Evolutionary conservation across 2,113 vertebrate genomes (phyloP).

Genomic region (Terrapene triunguis): DNA sequence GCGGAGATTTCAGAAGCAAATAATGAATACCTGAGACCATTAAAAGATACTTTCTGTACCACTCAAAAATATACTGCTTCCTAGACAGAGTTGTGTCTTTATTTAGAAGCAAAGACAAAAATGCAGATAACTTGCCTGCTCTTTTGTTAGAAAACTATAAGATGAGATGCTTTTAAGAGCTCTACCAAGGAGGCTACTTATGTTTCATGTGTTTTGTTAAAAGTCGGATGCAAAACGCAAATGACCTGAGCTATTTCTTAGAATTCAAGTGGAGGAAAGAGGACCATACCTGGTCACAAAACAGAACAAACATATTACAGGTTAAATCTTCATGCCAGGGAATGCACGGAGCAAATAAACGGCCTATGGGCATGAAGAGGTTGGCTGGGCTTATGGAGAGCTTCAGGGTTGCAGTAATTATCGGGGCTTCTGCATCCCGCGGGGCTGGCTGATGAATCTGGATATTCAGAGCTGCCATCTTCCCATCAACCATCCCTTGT

Average conservation of each 20-base stretch:
- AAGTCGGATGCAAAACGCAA: neutral
- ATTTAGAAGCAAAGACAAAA: slow-evolving; percentile 1
- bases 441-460: neutral
- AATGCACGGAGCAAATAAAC: neutral
- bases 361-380: neutral
- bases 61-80: neutral
- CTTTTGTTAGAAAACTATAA: neutral
- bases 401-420: fast-evolving
- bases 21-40: slow-evolving; percentile 1
- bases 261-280: neutral
- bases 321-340: neutral
- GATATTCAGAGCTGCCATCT: neutral
- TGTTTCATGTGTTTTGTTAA: neutral
- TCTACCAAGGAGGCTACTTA: neutral
- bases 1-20: neutral
- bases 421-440: neutral
- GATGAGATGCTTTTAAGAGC: neutral
- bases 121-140: neutral
- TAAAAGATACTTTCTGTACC: slow-evolving; percentile 2
- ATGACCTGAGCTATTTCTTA: neutral
- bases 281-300: neutral
- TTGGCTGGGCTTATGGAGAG: neutral
- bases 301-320: neutral
- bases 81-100: neutral
- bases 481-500: neutral